A percentile compares a stretch with the other conserved stretches of the same genome.
Conservation (phyloP, 2,797 vertebrate genomes). For the Catharus ustulatus region DNA sequence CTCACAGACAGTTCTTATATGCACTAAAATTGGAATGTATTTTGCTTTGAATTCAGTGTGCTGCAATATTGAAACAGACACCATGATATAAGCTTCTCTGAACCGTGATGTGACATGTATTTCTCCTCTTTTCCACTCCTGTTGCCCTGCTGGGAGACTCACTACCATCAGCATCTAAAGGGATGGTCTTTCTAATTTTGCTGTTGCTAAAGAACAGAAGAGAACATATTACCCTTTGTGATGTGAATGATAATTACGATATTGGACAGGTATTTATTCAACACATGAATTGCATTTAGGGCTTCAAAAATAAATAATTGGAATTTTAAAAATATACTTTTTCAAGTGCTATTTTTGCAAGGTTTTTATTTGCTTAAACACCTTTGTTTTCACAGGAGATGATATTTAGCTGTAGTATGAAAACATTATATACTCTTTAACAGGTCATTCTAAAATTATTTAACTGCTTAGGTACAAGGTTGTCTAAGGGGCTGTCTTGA, state of each 20-base stretch:
- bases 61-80: conserved; percentile 30
- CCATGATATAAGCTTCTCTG: neutral
- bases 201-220: conserved; percentile 26
- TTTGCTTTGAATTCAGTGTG: conserved; percentile 24
- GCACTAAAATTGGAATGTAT: neutral
- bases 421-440: conserved; percentile 44
- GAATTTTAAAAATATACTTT: conserved; percentile 48
- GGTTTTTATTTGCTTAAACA: conserved; percentile 47
- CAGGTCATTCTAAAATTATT: conserved; percentile 58
- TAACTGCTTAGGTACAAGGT: conserved; percentile 46
- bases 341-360: conserved; percentile 2
- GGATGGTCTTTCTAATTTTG: neutral
- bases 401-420: conserved; percentile 56
- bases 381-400: conserved; percentile 46
- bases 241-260: conserved; percentile 20
- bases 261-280: conserved; percentile 42
- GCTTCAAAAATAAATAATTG: conserved; percentile 61
- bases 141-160: neutral
- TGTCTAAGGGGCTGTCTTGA: conserved; percentile 20
- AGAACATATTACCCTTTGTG: neutral
- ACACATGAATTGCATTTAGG: conserved; percentile 57
- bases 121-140: neutral
- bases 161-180: neutral
- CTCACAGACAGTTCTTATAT: neutral
- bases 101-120: neutral